These are phyloP conservation scores for Drosophila algonquin DNA, from an alignment of 2,888 invertebrate genomes.

Conservation along the genomic window DNA sequence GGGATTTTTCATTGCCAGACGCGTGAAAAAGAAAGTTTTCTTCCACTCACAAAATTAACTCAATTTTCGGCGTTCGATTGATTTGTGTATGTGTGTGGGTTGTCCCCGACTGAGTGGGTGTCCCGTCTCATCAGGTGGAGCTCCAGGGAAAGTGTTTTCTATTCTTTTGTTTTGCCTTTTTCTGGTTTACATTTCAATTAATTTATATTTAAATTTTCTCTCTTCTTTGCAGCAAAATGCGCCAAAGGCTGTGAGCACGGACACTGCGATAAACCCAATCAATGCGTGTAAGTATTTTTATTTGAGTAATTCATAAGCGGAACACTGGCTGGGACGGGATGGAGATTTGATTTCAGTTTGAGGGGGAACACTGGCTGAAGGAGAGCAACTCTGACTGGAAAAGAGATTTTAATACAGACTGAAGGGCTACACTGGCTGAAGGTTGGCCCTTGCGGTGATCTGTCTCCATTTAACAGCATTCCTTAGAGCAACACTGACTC, in stretches of 20 bases:
- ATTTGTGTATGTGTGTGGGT: constrained; percentile 44
- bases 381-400: too few relatives aligned
- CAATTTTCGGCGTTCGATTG: constrained; percentile 37
- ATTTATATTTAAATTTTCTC: constrained; percentile 43
- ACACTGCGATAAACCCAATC: constrained; percentile 95
- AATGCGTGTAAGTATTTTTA: constrained; percentile 94
- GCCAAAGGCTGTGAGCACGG: constrained; percentile 97
- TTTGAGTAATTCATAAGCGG: not conserved
- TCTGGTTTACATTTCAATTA: constrained; percentile 63
- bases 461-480: not conserved
- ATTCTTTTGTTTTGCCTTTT: constrained; percentile 17
- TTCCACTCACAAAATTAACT: constrained; percentile 49
- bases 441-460: too few relatives aligned
- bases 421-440: too few relatives aligned
- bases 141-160: constrained; percentile 55
- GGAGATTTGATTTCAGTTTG: too few relatives aligned
- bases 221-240: constrained; percentile 90
- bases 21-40: constrained; percentile 76
- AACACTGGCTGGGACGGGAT: not conserved
- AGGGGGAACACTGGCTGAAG: not conserved
- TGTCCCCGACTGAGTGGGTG: constrained; percentile 58
- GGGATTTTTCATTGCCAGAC: constrained; percentile 60
- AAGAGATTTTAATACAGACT: too few relatives aligned
- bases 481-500: not conserved
- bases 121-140: constrained; percentile 23